phyloP scores from a whole-genome alignment of 2,888 invertebrate species.

The Hofmannophila pseudospretella region DNA sequence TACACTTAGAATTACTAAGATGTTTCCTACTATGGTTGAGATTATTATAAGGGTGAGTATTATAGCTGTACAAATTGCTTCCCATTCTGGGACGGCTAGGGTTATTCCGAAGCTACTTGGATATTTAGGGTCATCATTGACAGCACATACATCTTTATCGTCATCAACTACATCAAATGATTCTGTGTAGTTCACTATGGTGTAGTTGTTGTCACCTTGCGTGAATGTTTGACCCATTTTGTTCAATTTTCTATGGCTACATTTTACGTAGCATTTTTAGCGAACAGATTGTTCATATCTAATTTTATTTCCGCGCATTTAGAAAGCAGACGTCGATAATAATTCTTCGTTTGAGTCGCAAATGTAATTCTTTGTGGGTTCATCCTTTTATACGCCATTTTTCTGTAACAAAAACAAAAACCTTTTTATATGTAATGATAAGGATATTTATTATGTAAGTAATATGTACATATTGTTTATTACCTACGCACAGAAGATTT shows the following conservation, averaged over 20 bases:
- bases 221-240: slow-evolving; percentile 66
- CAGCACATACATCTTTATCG: slow-evolving; percentile 63
- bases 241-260: slow-evolving; percentile 30
- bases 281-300: slow-evolving; percentile 23
- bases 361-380: slow-evolving; percentile 31
- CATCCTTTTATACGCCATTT: slow-evolving; percentile 45
- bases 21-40: slow-evolving; percentile 93
- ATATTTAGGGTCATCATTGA: slow-evolving; percentile 71
- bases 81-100: slow-evolving; percentile 89
- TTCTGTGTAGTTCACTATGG: slow-evolving; percentile 46
- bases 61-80: slow-evolving; percentile 88
- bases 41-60: slow-evolving; percentile 90
- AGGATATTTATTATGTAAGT: slow-evolving; percentile 21
- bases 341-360: slow-evolving; percentile 32
- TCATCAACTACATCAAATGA: slow-evolving; percentile 42
- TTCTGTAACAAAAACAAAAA: slow-evolving; percentile 54
- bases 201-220: slow-evolving; percentile 43
- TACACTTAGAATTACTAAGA: slow-evolving; percentile 95
- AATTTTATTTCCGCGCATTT: slow-evolving; percentile 29
- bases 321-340: slow-evolving; percentile 25
- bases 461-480: slow-evolving; percentile 20
- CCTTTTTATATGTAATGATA: slow-evolving; percentile 12
- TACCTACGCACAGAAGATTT: slow-evolving; percentile 14
- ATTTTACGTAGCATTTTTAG: slow-evolving; percentile 51
- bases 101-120: slow-evolving; percentile 84